Base-by-base conservation (phyloP, 1,140 invertebrate species). In the Dinothrombium tinctorium region DNA sequence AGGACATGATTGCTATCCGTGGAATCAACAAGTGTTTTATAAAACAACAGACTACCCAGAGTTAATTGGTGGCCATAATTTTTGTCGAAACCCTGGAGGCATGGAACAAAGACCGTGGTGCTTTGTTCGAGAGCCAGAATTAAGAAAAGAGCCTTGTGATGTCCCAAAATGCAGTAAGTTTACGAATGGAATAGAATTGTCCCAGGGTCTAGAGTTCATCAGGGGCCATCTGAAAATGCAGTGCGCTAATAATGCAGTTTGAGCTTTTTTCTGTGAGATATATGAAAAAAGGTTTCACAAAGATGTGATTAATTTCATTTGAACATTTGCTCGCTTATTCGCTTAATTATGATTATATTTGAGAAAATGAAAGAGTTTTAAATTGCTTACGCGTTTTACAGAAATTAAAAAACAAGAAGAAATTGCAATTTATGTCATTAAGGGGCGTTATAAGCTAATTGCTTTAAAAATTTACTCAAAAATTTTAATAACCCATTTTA, bases 51-150 rank as follows among this genome's bases (percentile, higher is more conserved):
- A 80, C 37, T 72, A 75, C 56, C 75, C 74, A 1, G 82, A 86
- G 57, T 61, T 94, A 19, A 70, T 74, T 20, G 77, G 76, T 14
- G 72, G 74, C 19, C 83, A 90, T 54, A 84, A 79, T 51, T 87
- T 76, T 55, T 96, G 89, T 57, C 68, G 83, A 43, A 96, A 96
- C 62, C 87, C 87, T 12, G 78, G 73, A 28, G 69, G 71, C 23
- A 59, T 66, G 0, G 73, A 80, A 54, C 54, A 57, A 0, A 70
- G 76, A 47, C 90, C 90, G 0, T 96, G 87, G 81, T 96, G 89
- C 60, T 83, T 76, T 50, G 64, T 62, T 12, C 48, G 52, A 7
- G 56, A 55, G n/a, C 50, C 57, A 45, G 52, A 57, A 29, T 55
- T 55, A 14, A 50, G 54, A 43, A 69, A 69, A 51, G 78, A 87